These are phyloP conservation scores for Macquaria australasica DNA, from an alignment of 2,113 vertebrate genomes.

Conservation along the genomic window DNA sequence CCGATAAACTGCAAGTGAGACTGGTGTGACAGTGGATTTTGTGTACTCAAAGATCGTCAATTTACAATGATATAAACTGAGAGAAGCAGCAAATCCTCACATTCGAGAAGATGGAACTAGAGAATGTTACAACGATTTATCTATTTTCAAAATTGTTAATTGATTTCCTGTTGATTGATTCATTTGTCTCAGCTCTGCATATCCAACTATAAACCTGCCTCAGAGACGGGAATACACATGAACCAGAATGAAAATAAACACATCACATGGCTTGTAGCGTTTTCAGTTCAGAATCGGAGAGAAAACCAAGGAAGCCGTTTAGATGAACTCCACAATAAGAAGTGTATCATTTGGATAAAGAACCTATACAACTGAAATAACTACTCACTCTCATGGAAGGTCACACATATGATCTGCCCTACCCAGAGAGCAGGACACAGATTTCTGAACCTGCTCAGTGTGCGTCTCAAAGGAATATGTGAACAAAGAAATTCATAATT, in stretches of 20 bases:
- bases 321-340: neutral
- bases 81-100: neutral
- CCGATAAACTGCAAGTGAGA: too few species aligned
- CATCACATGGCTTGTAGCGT: neutral
- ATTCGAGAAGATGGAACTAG: neutral
- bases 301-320: neutral
- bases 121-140: neutral
- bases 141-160: too few species aligned
- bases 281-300: neutral
- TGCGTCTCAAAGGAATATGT: neutral
- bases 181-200: neutral
- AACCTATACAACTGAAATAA: neutral
- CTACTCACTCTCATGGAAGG: neutral
- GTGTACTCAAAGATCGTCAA: neutral
- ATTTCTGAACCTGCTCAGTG: neutral
- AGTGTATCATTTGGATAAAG: neutral
- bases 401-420: neutral
- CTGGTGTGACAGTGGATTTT: too few species aligned
- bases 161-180: neutral
- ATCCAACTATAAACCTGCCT: neutral
- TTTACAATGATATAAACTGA: neutral
- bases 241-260: too few species aligned
- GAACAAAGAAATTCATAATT: slow-evolving; percentile 17
- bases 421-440: neutral
- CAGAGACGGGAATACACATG: neutral